Evolutionary conservation across 2,888 invertebrate genomes (phyloP), one percentile per base, ranked within the genome.

Genomic region (Lepidocyrtinus sp.): DNA sequence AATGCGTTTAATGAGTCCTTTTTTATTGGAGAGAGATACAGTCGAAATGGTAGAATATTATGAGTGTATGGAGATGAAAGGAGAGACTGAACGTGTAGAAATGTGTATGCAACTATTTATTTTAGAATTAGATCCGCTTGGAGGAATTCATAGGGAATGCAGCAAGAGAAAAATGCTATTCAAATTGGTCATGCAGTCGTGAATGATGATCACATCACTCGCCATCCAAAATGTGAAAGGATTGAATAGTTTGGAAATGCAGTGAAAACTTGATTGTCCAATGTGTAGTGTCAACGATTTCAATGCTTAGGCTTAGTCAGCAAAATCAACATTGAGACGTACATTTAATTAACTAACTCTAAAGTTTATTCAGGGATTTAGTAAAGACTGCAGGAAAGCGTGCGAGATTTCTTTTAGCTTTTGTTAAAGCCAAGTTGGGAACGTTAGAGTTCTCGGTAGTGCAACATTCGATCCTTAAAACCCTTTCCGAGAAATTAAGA

Each of bases 1-100:
- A 80, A 80, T 75, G 70, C 80, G 80, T 80, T 80, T 80, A 80
- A 80, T 80, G 80, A 80, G 80, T 80, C 74, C 72, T 74, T 80
- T 79, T 79, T 79, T 78, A 77, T 59, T 62, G 55, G 25, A 61
- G 68, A 65, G 50, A 75, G 65, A 65, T 26, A 1, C 36, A 22
- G 22, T 25, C 19, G 25, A 25, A 45, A 46, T 26, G 68, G 25
- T 24, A 61, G 27, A 61, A 21, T 45, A 59, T 59, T 55, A 61
- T 36, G 2, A 12, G 55, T n/a, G 17, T 55, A 2, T 55, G 55
- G 3, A n/a, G 55, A 55, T 36, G 36, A 12, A 36, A 7, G 36
- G 5, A 7, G 36, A 12, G 36, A 36, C 12, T 36, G 36, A 12
- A 36, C 12, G 36, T 36, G 36, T n/a, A n/a, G n/a, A n/a, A 21